Evolutionary conservation across 1,140 invertebrate species (phyloP), one percentile per base, ranked within the genome.

Genomic region (Dreissena rostriformis): DNA sequence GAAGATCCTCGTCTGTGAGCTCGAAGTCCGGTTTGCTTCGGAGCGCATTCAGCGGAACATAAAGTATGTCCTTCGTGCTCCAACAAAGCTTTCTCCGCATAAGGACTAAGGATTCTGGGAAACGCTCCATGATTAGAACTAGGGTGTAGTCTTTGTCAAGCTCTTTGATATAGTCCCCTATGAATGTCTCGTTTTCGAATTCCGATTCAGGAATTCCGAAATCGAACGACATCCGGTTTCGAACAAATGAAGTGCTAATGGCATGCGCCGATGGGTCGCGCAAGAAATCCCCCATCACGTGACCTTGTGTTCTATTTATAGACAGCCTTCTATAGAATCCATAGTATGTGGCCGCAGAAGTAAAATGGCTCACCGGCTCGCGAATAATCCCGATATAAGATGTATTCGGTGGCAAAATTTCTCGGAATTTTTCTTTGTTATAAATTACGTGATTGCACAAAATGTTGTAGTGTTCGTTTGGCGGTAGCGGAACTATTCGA

Each of bases 41-140:
- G 63, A 88, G 87, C 0, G 70, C 79, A 75, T 92, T 92, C 11
- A 89, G 73, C 14, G 88, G 86, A 26, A 91, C 87, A 78, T 90
- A 92, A 24, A 92, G 53, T 39, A 92, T 88, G 66, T 92, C 92
- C 83, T 90, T 86, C 0, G 88, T 68, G 7, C 84, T 81, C 92
- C 92, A 92, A 81, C 92, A 91, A 61, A 92, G 73, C 28, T 75
- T 66, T 49, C 89, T 83, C 51, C 86, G 88, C 24, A 92, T 65
- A 11, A 92, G 74, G 0, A 92, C 83, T 0, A 92, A 75, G 0
- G 91, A 92, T 82, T 92, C 92, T 55, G 90, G 86, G 57, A 92
- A 91, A 72, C 88, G 82, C 70, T 92, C 91, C 84, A 90, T 88
- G 14, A 92, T 80, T 87, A 92, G 88, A 0, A 92, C 86, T 8